Conservation (phyloP, 2,113 vertebrate species). For the Numenius arquata region DNA sequence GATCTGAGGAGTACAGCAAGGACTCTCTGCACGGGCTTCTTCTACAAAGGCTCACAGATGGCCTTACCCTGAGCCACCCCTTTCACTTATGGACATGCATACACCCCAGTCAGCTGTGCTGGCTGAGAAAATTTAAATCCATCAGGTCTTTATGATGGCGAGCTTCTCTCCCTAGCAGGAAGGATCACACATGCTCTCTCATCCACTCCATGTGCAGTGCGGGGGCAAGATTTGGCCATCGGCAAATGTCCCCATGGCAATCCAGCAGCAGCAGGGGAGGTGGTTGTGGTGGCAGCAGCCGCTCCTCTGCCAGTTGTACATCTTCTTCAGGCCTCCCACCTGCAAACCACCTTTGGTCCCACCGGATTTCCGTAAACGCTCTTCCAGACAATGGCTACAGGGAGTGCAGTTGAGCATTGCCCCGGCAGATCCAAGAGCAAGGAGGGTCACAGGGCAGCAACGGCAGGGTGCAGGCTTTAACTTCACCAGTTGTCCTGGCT, state of each 20-base stretch:
- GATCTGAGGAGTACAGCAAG: background rate
- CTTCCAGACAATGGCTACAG: background rate
- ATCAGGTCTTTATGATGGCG: background rate
- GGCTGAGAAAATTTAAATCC: background rate
- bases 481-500: background rate
- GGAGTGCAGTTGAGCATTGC: rapidly evolving
- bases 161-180: background rate
- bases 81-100: background rate
- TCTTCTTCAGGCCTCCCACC: background rate
- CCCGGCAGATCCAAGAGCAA: background rate
- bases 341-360: background rate
- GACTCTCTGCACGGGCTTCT: background rate
- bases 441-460: rapidly evolving
- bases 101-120: background rate
- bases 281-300: background rate
- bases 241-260: background rate
- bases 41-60: constrained; percentile 20
- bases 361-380: rapidly evolving
- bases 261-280: background rate
- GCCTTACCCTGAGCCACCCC: background rate
- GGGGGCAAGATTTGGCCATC: rapidly evolving
- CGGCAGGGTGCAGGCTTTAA: background rate
- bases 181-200: background rate
- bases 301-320: background rate
- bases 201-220: background rate